Conservation (phyloP, 2,113 vertebrate genomes). For the Mungos mungo region DNA sequence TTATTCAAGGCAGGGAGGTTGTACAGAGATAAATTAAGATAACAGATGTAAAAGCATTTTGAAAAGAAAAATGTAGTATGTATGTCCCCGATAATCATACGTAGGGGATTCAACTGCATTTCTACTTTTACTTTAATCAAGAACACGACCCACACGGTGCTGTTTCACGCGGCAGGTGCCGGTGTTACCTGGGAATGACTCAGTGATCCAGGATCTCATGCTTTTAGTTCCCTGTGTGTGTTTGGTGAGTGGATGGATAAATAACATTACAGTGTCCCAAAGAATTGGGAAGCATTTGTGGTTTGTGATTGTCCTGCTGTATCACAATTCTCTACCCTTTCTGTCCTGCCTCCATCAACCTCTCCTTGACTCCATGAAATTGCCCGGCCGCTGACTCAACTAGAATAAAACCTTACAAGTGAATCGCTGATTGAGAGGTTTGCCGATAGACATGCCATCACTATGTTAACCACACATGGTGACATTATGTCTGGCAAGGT, state of each 20-base stretch:
- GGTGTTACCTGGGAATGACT: background rate
- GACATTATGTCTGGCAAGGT: constrained; percentile 49
- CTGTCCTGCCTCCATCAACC: background rate
- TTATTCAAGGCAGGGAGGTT: background rate
- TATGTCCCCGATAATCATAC: background rate
- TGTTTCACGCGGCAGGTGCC: background rate
- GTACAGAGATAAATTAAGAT: constrained; percentile 23
- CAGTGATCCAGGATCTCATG: background rate
- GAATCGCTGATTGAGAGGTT: background rate
- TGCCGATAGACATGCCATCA: background rate
- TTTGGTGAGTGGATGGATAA: background rate
- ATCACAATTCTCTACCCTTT: background rate
- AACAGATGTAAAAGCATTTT: background rate
- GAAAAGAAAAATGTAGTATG: background rate
- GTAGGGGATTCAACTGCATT: background rate
- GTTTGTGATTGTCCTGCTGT: background rate
- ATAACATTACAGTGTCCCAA: background rate
- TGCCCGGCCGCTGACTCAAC: constrained; percentile 22
- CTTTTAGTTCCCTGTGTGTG: background rate
- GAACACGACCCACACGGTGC: background rate
- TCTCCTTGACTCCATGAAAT: background rate
- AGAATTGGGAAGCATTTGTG: background rate
- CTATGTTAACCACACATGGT: background rate
- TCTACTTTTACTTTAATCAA: background rate
- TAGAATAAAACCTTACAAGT: background rate